Percentiles rank a stretch among this genome's conserved stretches.
phyloP scores from a whole-genome alignment of 2,797 vertebrate species.

The Phataginus tricuspis region DNA sequence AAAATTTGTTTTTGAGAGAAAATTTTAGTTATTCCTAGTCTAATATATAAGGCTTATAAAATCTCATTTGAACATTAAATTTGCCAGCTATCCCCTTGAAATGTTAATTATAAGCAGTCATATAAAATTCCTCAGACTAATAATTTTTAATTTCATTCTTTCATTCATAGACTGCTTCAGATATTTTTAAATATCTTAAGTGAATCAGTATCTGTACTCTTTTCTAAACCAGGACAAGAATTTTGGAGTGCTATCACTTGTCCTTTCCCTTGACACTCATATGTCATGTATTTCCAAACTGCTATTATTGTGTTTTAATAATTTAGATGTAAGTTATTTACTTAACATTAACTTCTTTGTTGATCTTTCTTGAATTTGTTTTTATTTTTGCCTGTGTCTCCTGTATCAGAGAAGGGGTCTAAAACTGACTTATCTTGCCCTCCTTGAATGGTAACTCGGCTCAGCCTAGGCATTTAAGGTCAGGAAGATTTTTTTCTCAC shows the following conservation, averaged over 20 bases:
- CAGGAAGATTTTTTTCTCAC: not conserved
- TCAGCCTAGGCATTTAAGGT: not conserved
- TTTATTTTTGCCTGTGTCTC: not conserved
- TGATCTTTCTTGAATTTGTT: not conserved
- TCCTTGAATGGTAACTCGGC: constrained; percentile 3
- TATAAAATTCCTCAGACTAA: not conserved
- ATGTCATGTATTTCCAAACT: not conserved
- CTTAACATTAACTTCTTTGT: not conserved
- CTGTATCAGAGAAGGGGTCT: not conserved
- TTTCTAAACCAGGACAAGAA: not conserved
- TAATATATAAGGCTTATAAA: not conserved
- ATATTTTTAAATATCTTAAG: not conserved
- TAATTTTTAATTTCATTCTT: not conserved
- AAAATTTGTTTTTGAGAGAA: not conserved
- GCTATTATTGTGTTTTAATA: accelerated
- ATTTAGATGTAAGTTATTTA: not conserved
- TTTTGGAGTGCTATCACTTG: not conserved
- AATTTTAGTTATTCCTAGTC: not conserved
- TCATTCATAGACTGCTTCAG: not conserved
- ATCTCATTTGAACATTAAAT: constrained; percentile 10
- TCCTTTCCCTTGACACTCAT: not conserved
- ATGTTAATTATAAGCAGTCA: not conserved
- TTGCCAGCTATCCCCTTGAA: not conserved
- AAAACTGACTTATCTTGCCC: not conserved
- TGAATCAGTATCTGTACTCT: not conserved